Base-by-base conservation (phyloP, 1,140 invertebrate species). In the Metaphire vulgaris region DNA sequence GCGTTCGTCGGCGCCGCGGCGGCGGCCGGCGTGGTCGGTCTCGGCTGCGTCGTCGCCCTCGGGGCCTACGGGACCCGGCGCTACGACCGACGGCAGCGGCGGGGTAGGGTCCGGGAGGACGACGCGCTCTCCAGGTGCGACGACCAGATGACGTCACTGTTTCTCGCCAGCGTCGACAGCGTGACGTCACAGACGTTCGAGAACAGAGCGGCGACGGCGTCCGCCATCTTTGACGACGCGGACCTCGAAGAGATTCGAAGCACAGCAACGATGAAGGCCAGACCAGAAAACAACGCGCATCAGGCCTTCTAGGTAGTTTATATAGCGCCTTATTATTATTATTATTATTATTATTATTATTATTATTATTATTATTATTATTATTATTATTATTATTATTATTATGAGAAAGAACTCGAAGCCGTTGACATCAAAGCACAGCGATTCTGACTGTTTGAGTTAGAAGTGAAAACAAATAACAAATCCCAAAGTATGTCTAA, bases 131-230 rank as follows among this genome's bases (percentile, higher is more conserved):
- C 69, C 66, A 66, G 76, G 0, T 72, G 75, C 34, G 69, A 77
- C 74, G n/a, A n/a, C n/a, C n/a, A n/a, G n/a, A n/a, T n/a, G n/a
- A n/a, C n/a, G n/a, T n/a, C n/a, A n/a, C 56, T 76, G 67, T 78
- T 78, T 64, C 69, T 78, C 12, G 31, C 77, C 26, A 71, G 67
- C 41, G 72, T 78, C 26, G 77, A 78, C 74, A 76, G 74, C 31
- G 56, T 75, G n/a, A 74, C 72, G 14, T 70, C 74, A 21, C 70
- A 76, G 74, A 78, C 77, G 28, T 78, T 66, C 67, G 77, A 78
- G 77, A 78, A 78, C 74, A 30, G 30, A 16, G 66, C n/a, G 14
- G 77, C 74, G 1, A n/a, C 33, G 26, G 72, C 21, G 30, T 76
- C 69, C 26, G 68, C 76, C 21, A 67, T 75, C 1, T 75, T 68